Evolutionary conservation across 2,888 invertebrate genomes (phyloP), one percentile per base, ranked within the genome.

Genomic region (Lagria hirta): DNA sequence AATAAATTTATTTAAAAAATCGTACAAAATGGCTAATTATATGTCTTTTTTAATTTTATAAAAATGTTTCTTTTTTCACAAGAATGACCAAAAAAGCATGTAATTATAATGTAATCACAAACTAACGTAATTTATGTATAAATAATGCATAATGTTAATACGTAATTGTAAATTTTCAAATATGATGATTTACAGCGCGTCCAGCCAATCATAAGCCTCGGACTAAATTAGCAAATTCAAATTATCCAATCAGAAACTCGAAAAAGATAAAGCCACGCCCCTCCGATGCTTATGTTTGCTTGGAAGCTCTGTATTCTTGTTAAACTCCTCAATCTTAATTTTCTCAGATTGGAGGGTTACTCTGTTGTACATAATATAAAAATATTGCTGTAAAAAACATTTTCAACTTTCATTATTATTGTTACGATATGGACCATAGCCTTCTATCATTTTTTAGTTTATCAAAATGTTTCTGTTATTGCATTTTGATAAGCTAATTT

Each of bases 271-370:
- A n/a, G n/a, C n/a, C n/a, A n/a, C n/a, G n/a, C n/a, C n/a, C n/a
- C n/a, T n/a, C n/a, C n/a, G n/a, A n/a, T n/a, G n/a, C n/a, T n/a
- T n/a, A n/a, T n/a, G n/a, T n/a, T n/a, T n/a, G n/a, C n/a, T n/a
- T n/a, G n/a, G n/a, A n/a, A n/a, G n/a, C n/a, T n/a, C n/a, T 62
- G 60, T 62, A 60, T 58, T 57, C 58, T 60, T 60, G 58, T 60
- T 62, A 58, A 54, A 49, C 52, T 44, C 37, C 35, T 51, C 49
- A 53, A 58, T 52, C 52, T 54, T 38, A 36, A 49, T 50, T n/a
- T n/a, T n/a, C 46, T 40, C 52, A 53, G 51, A 52, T 55, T 53
- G 57, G 33, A 49, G 40, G 46, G 53, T 50, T 53, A 54, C 58
- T 57, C 60, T 60, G 52, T 57, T 62, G 62, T 62, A 62, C 57